Evolutionary conservation across 1,140 invertebrate species (phyloP), one percentile per base, ranked within the genome.

Genomic region (Drosophila melanica): DNA sequence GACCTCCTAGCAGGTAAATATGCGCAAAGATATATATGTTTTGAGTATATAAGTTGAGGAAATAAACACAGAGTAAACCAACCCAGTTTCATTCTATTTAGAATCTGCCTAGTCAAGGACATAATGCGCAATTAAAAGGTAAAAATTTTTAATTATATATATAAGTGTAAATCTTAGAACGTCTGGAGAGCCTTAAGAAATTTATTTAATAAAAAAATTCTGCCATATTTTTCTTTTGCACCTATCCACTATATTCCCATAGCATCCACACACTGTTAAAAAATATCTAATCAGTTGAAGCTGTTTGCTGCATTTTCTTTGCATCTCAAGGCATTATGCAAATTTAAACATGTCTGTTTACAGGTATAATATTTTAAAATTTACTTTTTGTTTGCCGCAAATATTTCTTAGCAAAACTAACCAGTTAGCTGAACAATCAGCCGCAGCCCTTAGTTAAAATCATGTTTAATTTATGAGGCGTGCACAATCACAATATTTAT

Each of bases 401-500:
- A 70, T 64, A 64, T 64, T 70, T 44, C 30, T 60, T 35, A 27
- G 5, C 27, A 12, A 23, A 23, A 23, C 18, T 16, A 8, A 4
- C 18, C 5, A 37, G 6, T 39, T 44, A 16, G 37, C 27, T 14
- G 47, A 50, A 41, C 47, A 10, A 23, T 10, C 44, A 54, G 51
- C 4, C 54, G 20, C 39, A 39, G 64, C 70, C 55, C 70, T 73
- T 67, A 67, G 63, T 20, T 53, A 14, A 39, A 1, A 39, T 67
- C 54, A 59, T 66, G 54, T 72, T 67, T 66, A 57, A 39, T 41
- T 72, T 60, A 59, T 59, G 33, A 41, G 55, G 12, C 35, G 62
- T 66, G 42, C 27, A 33, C 62, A 58, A 71, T 51, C 20, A 14
- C 63, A 60, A 60, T 73, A 51, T 67, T 73, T 67, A 48, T 18